Conservation (phyloP, 2,113 vertebrate species). For the Bubo scandiacus region DNA sequence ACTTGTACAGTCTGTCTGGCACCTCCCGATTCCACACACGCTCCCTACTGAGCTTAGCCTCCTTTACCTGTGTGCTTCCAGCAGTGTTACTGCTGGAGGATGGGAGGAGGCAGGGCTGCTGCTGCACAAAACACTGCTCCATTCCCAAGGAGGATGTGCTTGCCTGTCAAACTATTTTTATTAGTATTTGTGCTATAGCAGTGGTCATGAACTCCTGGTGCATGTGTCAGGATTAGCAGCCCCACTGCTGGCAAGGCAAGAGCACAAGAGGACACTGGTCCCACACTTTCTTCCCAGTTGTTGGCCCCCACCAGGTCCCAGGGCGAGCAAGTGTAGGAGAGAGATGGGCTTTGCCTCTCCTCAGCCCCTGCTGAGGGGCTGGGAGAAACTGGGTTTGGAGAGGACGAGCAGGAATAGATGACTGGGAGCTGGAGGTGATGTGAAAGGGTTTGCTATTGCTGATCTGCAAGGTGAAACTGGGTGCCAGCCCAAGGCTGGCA, state of each 20-base stretch:
- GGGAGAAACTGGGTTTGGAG: neutral
- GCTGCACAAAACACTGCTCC: neutral
- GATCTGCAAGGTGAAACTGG: neutral
- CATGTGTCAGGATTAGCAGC: neutral
- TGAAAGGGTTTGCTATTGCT: neutral
- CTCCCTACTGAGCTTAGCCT: neutral
- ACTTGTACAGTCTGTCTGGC: neutral
- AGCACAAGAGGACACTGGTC: neutral
- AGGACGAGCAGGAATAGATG: neutral
- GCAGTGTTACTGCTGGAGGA: neutral
- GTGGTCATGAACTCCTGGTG: neutral
- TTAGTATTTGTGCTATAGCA: neutral
- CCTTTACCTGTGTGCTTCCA: neutral
- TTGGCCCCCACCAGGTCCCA: neutral
- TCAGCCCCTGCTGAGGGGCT: neutral
- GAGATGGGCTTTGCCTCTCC: neutral
- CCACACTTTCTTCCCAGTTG: neutral
- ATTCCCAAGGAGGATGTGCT: neutral
- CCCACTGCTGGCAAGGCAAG: neutral
- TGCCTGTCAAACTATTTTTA: neutral
- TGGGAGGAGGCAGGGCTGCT: neutral
- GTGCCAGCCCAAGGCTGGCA: neutral
- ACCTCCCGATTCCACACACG: neutral
- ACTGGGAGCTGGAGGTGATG: neutral
- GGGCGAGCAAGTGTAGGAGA: neutral